A percentile compares a stretch with the other conserved stretches of the same genome.
Evolutionary conservation across 2,797 vertebrate species (phyloP).

Genomic region (Cyclura pinguis): DNA sequence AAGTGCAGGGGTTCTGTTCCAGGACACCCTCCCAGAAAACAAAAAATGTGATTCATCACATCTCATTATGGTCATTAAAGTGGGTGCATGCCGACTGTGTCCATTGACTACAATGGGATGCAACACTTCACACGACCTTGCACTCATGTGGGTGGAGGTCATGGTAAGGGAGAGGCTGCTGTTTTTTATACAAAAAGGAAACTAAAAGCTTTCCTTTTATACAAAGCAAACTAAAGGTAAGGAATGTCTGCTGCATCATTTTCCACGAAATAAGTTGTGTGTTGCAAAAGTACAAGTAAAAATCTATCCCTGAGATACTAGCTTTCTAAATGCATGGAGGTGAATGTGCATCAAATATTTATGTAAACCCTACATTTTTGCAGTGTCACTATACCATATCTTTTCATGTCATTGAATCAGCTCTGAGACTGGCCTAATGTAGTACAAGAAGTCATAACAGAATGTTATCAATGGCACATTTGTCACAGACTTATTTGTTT

Average conservation of each 20-base stretch:
- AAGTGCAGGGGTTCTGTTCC: too few relatives aligned
- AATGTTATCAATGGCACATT: not conserved
- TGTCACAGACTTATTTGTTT: too few relatives aligned
- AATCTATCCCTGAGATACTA: not conserved
- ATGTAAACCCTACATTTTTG: not conserved
- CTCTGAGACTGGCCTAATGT: not conserved
- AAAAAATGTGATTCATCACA: too few relatives aligned
- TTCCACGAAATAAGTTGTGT: not conserved
- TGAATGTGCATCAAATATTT: not conserved
- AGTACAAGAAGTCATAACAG: not conserved
- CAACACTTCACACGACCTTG: too few relatives aligned
- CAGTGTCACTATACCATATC: not conserved
- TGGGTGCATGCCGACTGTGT: too few relatives aligned
- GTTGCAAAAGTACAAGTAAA: not conserved
- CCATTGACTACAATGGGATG: too few relatives aligned
- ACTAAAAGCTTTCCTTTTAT: not conserved
- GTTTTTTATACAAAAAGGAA: not conserved
- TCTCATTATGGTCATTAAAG: too few relatives aligned
- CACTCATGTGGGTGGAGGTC: too few relatives aligned
- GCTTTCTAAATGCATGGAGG: not conserved
- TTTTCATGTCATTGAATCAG: not conserved
- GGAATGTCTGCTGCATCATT: not conserved
- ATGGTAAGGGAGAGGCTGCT: too few relatives aligned
- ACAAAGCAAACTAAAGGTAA: not conserved
- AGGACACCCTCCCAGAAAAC: too few relatives aligned